These are phyloP conservation scores for Podabrus alpinus DNA, from an alignment of 2,888 invertebrate genomes.

Conservation along the genomic window DNA sequence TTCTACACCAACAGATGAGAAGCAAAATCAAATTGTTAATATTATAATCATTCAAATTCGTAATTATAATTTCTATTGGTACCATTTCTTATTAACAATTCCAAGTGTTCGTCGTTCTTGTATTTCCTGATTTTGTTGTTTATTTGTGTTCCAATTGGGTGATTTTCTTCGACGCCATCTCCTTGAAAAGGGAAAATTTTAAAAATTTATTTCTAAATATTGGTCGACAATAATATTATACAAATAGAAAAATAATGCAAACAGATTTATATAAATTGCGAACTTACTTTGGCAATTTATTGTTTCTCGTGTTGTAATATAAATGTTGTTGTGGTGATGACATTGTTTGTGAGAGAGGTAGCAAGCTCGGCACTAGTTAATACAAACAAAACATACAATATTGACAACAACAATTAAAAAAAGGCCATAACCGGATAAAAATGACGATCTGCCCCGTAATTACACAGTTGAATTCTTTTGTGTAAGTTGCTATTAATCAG, in stretches of 20 bases:
- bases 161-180: constrained; percentile 50
- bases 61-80: constrained; percentile 24
- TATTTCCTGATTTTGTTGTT: constrained; percentile 42
- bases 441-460: not conserved
- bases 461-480: not conserved
- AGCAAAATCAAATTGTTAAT: not conserved
- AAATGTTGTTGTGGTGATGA: constrained; percentile 38
- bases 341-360: constrained; percentile 41
- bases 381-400: constrained; percentile 15
- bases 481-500: not conserved
- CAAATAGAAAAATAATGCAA: not conserved
- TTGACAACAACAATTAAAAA: constrained; percentile 3
- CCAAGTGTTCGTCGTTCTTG: constrained; percentile 25
- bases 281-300: constrained; percentile 56
- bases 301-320: constrained; percentile 41
- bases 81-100: constrained; percentile 33
- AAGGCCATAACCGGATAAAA: not conserved
- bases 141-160: constrained; percentile 44
- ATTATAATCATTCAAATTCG: not conserved
- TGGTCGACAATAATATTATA: not conserved
- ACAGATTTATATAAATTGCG: not conserved
- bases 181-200: constrained; percentile 35
- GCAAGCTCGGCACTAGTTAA: constrained; percentile 42
- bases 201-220: not conserved
- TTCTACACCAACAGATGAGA: constrained; percentile 1